phyloP scores from a whole-genome alignment of 2,888 invertebrate genomes.

The Drosophila flavopinicola region DNA sequence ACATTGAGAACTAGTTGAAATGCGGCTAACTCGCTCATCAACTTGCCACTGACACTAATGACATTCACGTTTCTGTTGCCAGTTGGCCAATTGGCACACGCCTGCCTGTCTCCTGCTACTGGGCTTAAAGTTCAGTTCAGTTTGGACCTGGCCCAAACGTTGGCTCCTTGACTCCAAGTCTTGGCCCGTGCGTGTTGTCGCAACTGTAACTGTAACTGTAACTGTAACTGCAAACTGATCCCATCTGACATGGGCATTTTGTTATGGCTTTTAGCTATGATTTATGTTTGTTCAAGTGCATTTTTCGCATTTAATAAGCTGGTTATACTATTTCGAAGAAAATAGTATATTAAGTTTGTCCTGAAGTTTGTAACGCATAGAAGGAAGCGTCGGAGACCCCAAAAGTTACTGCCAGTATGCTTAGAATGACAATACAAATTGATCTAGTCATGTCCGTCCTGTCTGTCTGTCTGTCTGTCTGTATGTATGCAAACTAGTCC shows the following conservation, averaged over 20 bases:
- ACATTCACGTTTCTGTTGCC: slow-evolving; percentile 62
- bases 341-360: slow-evolving; percentile 17
- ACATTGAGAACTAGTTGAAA: slow-evolving; percentile 47
- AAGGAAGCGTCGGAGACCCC: too few species aligned
- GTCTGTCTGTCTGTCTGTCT: too few species aligned
- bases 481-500: too few species aligned
- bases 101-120: slow-evolving; percentile 66
- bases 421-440: too few species aligned
- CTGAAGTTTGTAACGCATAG: too few species aligned
- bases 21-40: slow-evolving; percentile 61
- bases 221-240: slow-evolving; percentile 27
- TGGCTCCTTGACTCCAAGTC: slow-evolving; percentile 17
- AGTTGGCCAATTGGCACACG: slow-evolving; percentile 41
- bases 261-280: slow-evolving; percentile 62
- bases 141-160: slow-evolving; percentile 18
- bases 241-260: slow-evolving; percentile 45
- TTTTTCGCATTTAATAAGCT: slow-evolving; percentile 57
- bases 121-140: slow-evolving; percentile 61
- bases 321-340: slow-evolving; percentile 18
- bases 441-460: too few species aligned
- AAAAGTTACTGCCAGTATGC: too few species aligned
- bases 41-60: slow-evolving; percentile 61
- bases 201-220: not conserved
- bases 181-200: slow-evolving; percentile 45
- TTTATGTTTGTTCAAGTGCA: slow-evolving; percentile 71